These are phyloP conservation scores for Scaptomyza graminum DNA, from an alignment of 1,140 invertebrate species.

Conservation along the genomic window DNA sequence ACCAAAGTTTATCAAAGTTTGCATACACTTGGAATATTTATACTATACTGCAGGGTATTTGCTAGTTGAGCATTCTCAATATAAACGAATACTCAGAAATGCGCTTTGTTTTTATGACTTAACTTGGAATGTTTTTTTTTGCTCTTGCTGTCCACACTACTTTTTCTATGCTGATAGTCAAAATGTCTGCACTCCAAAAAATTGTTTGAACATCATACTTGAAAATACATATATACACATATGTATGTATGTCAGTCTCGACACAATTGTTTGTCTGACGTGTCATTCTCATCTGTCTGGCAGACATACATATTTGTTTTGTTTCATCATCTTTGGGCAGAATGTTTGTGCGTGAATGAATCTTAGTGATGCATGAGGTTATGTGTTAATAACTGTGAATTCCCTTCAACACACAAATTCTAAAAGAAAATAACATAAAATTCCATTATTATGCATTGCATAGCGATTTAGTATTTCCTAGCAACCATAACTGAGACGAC, in stretches of 20 bases:
- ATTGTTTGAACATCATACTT: conserved; percentile 21
- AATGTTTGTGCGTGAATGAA: conserved; percentile 73
- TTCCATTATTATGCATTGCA: neutral
- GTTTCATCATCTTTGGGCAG: conserved; percentile 61
- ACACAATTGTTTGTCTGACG: conserved; percentile 28
- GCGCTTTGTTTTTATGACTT: conserved; percentile 26
- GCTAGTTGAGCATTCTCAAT: neutral
- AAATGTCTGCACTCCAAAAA: conserved; percentile 18
- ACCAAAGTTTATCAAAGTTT: too few relatives aligned
- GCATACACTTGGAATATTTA: too few relatives aligned
- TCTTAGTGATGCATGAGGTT: conserved; percentile 54
- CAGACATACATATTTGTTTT: conserved; percentile 48
- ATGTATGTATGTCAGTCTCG: conserved; percentile 15
- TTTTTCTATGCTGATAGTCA: neutral
- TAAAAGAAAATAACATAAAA: neutral
- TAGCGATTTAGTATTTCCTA: neutral
- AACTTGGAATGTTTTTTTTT: conserved; percentile 21
- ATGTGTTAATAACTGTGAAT: conserved; percentile 30
- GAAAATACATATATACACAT: neutral
- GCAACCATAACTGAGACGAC: neutral
- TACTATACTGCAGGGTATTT: neutral
- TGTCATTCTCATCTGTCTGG: conserved; percentile 20
- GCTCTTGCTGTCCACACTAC: neutral
- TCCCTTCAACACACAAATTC: neutral
- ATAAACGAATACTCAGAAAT: neutral